Base-by-base conservation (phyloP, 2,113 vertebrate species). In the Rafetus swinhoei region DNA sequence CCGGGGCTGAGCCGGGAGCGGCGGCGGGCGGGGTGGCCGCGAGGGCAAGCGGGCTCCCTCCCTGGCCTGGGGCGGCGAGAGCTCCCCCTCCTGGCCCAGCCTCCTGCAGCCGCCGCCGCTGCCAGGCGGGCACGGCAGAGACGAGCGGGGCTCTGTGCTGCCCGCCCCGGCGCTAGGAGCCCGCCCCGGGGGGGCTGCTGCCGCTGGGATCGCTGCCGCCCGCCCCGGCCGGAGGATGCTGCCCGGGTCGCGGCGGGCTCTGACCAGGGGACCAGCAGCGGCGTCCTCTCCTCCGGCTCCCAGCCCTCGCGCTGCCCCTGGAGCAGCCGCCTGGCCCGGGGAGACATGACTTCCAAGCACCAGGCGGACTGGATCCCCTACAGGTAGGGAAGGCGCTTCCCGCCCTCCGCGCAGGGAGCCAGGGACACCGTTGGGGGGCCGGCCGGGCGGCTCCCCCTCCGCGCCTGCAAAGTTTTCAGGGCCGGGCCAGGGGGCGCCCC, bases 311-410 rank as follows among this genome's bases (percentile, higher is more conserved):
- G 92, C 50, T 94, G 90, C 92, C 89, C 86, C 89, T 54, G 94
- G 93, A 80, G 85, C 85, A 76, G 91, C 87, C 74, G 89, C 95
- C 93, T 87, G 89, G 79, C 9, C 9, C 21, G 77, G 89, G 77
- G 90, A 99, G 98, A 98, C 94, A 99, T 99, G 99, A 99, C 98
- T 99, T 99, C 99, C 97, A 99, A 98, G 98, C 99, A 98, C 97
- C 99, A 98, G 96, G 99, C 99, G 96, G 99, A 99, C 98, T 99
- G 99, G 99, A 99, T 99, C 96, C 99, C 99, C 89, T 99, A 99
- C 99, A 99, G 99, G 99, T 99, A 99, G 86, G 86, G 94, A 88
- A 79, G 45, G 14, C 22, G 52, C 15, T 53, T 24, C 57, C 9
- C 9, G 32, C 29, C 22, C 32, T 29, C 25, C 21, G 65, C 12